phyloP scores from a whole-genome alignment of 1,140 invertebrate genomes.

The Saccostrea cuccullata region DNA sequence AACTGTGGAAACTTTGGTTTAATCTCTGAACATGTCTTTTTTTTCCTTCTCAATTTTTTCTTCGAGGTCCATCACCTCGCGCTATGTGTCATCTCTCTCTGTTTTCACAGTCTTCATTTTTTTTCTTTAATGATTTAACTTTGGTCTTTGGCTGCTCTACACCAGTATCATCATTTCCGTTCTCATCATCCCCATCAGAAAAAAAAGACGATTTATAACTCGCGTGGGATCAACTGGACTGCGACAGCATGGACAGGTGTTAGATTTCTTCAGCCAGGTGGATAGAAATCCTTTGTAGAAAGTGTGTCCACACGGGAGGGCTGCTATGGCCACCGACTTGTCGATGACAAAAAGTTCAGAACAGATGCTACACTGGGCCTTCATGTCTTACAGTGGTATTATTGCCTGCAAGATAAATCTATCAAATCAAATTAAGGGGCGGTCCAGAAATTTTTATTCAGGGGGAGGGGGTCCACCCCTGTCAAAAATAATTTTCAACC shows the following conservation, averaged over 20 bases:
- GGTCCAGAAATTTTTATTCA: no score
- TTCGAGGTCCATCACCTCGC: conserved; percentile 46
- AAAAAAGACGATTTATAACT: conserved; percentile 65
- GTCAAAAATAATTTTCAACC: no score
- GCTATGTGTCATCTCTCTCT: conserved; percentile 45
- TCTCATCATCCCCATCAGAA: conserved; percentile 60
- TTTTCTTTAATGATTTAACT: conserved; percentile 47
- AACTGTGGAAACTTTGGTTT: conserved; percentile 58
- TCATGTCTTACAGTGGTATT: background rate
- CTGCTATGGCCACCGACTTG: conserved; percentile 54
- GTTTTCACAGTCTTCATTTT: conserved; percentile 44
- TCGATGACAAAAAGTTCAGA: conserved; percentile 36
- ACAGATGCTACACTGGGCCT: conserved; percentile 21
- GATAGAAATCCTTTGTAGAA: conserved; percentile 69
- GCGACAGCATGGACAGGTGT: conserved; percentile 66
- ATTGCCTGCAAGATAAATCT: background rate
- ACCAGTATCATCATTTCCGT: conserved; percentile 52
- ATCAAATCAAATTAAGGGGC: no score
- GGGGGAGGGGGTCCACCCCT: no score
- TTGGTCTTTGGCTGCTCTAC: conserved; percentile 58
- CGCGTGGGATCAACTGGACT: conserved; percentile 50
- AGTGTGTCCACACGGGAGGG: conserved; percentile 69
- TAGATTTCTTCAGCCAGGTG: conserved; percentile 62
- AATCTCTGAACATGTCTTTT: conserved; percentile 56
- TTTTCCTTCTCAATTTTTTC: conserved; percentile 58